phyloP scores from a whole-genome alignment of 2,888 invertebrate genomes.

The Stenotaenia linearis region DNA sequence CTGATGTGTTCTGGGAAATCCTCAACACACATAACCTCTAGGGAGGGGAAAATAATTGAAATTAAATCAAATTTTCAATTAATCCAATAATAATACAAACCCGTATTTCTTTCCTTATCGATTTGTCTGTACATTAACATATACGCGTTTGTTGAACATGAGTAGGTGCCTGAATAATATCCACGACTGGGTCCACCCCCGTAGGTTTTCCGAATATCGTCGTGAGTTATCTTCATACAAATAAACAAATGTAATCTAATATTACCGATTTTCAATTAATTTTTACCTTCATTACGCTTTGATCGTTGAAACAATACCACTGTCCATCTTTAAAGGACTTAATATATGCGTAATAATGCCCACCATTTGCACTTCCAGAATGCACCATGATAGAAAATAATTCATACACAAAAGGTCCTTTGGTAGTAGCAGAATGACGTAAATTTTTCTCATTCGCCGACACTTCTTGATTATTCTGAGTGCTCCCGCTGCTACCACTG shows the following conservation, averaged over 20 bases:
- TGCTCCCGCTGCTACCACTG: constrained; percentile 28
- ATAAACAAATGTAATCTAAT: too few relatives aligned
- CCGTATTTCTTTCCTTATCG: constrained; percentile 46
- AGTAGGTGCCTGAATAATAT: constrained; percentile 67
- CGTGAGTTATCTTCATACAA: constrained; percentile 61
- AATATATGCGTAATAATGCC: constrained; percentile 87
- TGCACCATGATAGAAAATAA: constrained; percentile 88
- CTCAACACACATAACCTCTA: constrained; percentile 57
- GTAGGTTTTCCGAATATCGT: constrained; percentile 75
- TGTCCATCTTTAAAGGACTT: constrained; percentile 59
- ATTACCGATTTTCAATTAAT: constrained; percentile 36
- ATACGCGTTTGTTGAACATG: constrained; percentile 79
- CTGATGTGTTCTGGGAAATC: constrained; percentile 70
- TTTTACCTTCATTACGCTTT: constrained; percentile 69
- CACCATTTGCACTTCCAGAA: constrained; percentile 81
- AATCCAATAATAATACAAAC: constrained; percentile 37
- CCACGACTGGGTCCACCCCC: constrained; percentile 62
- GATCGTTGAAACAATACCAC: constrained; percentile 87
- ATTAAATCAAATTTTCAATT: not conserved
- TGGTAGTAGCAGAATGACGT: constrained; percentile 40
- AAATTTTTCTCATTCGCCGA: constrained; percentile 45
- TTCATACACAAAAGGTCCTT: constrained; percentile 72
- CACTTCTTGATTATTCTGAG: constrained; percentile 47
- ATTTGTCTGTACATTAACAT: constrained; percentile 81
- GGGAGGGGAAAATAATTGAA: not conserved